phyloP scores from a whole-genome alignment of 2,113 vertebrate genomes.

The Bungarus multicinctus region DNA sequence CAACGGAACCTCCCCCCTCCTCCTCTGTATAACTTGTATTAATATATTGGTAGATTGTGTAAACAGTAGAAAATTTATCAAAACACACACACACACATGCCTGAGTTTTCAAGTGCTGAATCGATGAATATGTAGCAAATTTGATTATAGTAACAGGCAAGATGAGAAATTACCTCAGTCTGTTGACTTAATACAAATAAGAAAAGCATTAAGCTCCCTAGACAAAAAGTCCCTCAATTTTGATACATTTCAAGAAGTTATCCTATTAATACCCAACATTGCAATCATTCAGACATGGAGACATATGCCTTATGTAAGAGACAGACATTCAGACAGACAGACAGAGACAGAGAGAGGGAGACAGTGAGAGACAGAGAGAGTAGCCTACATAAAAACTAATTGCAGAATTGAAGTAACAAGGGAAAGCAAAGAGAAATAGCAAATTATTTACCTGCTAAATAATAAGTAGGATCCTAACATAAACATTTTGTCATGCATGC shows the following conservation, averaged over 20 bases:
- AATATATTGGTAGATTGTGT: background rate
- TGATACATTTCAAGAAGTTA: background rate
- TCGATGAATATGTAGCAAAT: background rate
- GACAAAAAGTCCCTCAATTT: background rate
- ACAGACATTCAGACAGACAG: no score
- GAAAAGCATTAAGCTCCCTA: background rate
- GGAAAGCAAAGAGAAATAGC: background rate
- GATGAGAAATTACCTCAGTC: background rate
- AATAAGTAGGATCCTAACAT: background rate
- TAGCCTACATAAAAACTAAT: background rate
- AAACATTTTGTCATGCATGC: background rate
- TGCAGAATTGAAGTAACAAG: background rate
- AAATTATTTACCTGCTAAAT: background rate
- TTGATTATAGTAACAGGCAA: background rate
- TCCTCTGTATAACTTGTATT: background rate
- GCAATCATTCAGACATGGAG: background rate
- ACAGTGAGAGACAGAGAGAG: no score
- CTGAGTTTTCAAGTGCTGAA: background rate
- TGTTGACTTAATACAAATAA: background rate
- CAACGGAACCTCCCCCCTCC: background rate
- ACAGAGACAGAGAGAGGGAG: no score
- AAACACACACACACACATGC: no score
- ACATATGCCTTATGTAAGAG: background rate
- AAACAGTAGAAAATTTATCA: background rate
- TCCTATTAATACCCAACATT: background rate